Conservation (phyloP, 2,797 vertebrate species). For the Schizothorax lantsangensis region DNA sequence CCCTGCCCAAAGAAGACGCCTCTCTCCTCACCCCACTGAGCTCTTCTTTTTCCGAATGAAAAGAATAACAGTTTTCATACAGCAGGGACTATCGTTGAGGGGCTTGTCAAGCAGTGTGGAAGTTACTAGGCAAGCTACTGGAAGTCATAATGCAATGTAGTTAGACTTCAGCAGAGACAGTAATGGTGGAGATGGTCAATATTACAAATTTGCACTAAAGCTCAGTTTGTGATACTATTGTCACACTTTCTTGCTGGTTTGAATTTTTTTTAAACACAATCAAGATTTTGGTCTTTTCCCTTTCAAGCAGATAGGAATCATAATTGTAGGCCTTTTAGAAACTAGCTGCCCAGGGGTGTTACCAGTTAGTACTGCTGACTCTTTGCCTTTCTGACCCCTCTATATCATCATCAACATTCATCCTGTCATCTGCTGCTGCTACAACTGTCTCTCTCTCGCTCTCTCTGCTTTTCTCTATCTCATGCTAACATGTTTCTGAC, state of each 20-base stretch:
- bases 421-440: slow-evolving; percentile 17
- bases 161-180: not conserved
- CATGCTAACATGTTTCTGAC: not conserved
- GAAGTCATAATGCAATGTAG: not conserved
- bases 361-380: not conserved
- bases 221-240: not conserved
- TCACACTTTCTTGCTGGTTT: not conserved
- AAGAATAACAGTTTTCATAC: slow-evolving; percentile 7
- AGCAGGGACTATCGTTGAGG: not conserved
- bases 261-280: not conserved
- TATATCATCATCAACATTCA: slow-evolving; percentile 25
- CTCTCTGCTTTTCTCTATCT: not conserved
- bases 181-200: not conserved
- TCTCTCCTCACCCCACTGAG: not conserved
- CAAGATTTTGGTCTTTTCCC: not conserved
- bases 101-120: not conserved
- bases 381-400: slow-evolving; percentile 7
- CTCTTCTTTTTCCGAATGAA: not conserved
- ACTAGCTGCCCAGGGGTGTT: not conserved
- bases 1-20: not conserved
- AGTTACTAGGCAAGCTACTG: not conserved
- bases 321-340: not conserved
- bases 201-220: not conserved
- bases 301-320: not conserved
- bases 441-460: not conserved